phyloP scores from a whole-genome alignment of 2,888 invertebrate species.

The Acleris laterana region DNA sequence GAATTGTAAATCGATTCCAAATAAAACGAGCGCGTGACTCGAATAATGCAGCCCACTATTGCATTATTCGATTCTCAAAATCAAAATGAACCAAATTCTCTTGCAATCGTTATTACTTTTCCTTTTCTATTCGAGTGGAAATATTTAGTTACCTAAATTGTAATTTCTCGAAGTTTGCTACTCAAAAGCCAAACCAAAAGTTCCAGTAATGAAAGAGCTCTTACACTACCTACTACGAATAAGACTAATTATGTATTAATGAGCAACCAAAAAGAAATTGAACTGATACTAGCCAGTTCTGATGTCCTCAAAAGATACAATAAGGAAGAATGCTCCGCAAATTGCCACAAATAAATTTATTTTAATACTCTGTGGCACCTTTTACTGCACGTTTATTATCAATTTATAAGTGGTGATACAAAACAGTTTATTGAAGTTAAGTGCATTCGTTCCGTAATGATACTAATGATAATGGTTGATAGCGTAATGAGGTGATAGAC shows the following conservation, averaged over 20 bases:
- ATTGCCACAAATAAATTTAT: constrained; percentile 10
- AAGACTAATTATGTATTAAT: no score
- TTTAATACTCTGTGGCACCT: constrained; percentile 8
- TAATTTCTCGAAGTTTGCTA: no score
- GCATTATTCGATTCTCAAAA: constrained; percentile 24
- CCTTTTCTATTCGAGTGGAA: no score
- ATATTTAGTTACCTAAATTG: no score
- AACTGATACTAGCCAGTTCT: not conserved
- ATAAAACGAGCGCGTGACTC: constrained; percentile 17
- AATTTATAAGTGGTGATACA: not conserved
- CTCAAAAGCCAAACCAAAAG: no score
- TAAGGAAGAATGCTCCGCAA: not conserved
- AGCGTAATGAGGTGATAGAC: constrained; percentile 23
- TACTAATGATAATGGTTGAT: constrained; percentile 14
- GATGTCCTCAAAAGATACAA: constrained; percentile 9
- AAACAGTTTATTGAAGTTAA: not conserved
- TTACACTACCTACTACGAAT: no score
- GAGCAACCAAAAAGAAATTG: not conserved
- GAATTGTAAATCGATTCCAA: constrained; percentile 27
- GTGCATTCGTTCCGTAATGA: constrained; percentile 11
- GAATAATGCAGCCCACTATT: constrained; percentile 15
- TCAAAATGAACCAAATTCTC: not conserved
- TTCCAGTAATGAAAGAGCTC: no score
- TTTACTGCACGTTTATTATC: constrained; percentile 1
- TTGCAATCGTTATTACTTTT: not conserved